phyloP scores from a whole-genome alignment of 2,888 invertebrate species.

The Byasa hedistus region DNA sequence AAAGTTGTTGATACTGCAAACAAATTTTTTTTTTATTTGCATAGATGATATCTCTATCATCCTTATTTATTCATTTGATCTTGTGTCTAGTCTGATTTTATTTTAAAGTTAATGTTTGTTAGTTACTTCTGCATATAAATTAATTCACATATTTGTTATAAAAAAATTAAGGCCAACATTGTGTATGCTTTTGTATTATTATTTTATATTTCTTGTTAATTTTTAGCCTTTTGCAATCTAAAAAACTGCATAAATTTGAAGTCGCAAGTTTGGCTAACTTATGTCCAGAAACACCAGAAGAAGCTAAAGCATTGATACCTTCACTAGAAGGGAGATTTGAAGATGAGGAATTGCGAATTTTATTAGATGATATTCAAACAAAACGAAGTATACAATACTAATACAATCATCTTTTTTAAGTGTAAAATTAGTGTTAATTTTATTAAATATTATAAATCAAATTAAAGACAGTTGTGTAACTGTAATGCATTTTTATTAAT shows the following conservation, averaged over 20 bases:
- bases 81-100: no score
- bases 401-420: slow-evolving; percentile 1
- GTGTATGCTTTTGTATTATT: not conserved
- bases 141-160: not conserved
- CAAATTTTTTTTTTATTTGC: no score
- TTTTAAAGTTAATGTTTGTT: no score
- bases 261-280: slow-evolving; percentile 97
- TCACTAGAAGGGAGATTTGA: slow-evolving; percentile 98
- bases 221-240: slow-evolving; percentile 92
- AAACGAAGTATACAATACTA: slow-evolving; percentile 98
- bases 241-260: slow-evolving; percentile 98
- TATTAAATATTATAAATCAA: not conserved
- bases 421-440: not conserved
- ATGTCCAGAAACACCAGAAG: slow-evolving; percentile 99
- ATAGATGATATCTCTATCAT: no score
- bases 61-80: no score
- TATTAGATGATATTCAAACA: slow-evolving; percentile 98
- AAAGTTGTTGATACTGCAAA: no score
- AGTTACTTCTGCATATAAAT: not conserved
- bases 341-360: slow-evolving; percentile 97
- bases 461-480: no score
- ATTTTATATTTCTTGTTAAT: not conserved
- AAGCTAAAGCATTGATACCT: slow-evolving; percentile 98
- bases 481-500: no score
- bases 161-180: not conserved